phyloP scores from a whole-genome alignment of 2,113 vertebrate genomes.

The Hippolais icterina region DNA sequence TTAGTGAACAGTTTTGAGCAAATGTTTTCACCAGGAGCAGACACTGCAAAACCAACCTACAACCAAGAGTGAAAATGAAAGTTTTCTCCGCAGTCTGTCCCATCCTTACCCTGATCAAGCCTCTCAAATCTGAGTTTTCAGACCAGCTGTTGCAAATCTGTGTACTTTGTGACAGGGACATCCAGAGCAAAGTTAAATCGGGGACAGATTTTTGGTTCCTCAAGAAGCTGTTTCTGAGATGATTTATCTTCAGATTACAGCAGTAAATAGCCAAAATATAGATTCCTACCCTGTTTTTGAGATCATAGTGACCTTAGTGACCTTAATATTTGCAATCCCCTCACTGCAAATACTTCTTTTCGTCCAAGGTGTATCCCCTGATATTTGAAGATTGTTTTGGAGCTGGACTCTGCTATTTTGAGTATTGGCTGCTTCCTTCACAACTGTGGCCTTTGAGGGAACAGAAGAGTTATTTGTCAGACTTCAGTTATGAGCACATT shows the following conservation, averaged over 20 bases:
- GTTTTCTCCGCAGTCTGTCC: not conserved
- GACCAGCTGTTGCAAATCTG: not conserved
- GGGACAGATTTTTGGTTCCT: constrained; percentile 21
- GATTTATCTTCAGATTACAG: constrained; percentile 26
- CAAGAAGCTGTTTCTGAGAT: constrained; percentile 15
- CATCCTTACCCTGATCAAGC: not conserved
- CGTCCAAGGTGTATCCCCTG: constrained; percentile 49
- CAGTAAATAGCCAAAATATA: constrained; percentile 25
- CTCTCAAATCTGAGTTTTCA: not conserved
- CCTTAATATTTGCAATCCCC: constrained; percentile 49
- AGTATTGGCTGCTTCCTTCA: constrained; percentile 37
- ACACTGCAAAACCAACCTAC: not conserved
- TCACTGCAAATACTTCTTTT: constrained; percentile 32
- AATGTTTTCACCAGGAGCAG: not conserved
- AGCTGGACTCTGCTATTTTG: constrained; percentile 15
- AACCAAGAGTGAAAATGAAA: not conserved
- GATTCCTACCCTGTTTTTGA: constrained; percentile 43
- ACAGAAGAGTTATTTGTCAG: constrained; percentile 34
- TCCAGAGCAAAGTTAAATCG: not conserved
- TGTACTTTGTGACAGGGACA: not conserved
- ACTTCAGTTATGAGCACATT: constrained; percentile 31
- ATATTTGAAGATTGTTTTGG: constrained; percentile 55
- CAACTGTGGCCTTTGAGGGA: not conserved
- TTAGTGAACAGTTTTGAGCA: not conserved
- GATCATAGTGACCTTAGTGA: constrained; percentile 56